These are phyloP conservation scores for Neocrepidodera transversa DNA, from an alignment of 2,888 invertebrate genomes.

Conservation along the genomic window DNA sequence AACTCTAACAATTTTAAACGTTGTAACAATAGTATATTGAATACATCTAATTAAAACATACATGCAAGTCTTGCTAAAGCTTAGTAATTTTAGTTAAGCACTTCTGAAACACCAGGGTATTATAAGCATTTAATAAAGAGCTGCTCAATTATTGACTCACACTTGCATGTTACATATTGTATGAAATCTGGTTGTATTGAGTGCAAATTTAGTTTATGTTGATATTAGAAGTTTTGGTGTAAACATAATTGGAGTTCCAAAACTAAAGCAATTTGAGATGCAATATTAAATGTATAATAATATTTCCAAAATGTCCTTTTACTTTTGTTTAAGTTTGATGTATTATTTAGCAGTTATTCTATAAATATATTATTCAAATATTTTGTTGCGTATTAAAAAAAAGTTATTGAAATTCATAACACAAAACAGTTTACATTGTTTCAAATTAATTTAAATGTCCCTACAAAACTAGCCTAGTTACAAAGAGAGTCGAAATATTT, in stretches of 20 bases:
- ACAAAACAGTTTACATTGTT: constrained; percentile 1
- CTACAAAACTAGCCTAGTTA: neutral
- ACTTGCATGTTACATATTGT: constrained; percentile 6
- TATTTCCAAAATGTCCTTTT: too few relatives aligned
- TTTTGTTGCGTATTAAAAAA: neutral
- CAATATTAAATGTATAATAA: constrained; percentile 7
- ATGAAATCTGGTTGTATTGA: neutral
- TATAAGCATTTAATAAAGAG: constrained; percentile 2
- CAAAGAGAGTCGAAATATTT: constrained; percentile 10
- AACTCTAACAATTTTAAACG: too few relatives aligned
- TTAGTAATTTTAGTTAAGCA: neutral
- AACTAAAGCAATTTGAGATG: constrained; percentile 5
- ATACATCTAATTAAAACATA: too few relatives aligned
- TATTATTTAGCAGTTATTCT: too few relatives aligned
- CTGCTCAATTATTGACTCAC: constrained; percentile 7
- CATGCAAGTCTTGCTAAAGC: too few relatives aligned
- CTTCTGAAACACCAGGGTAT: neutral
- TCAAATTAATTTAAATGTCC: constrained; percentile 6
- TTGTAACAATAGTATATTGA: too few relatives aligned
- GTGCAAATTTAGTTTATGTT: constrained; percentile 12
- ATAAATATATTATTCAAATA: too few relatives aligned
- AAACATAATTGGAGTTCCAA: constrained; percentile 12
- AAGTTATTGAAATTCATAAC: neutral
- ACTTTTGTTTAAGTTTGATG: too few relatives aligned
- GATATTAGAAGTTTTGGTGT: constrained; percentile 11